Conservation (phyloP, 2,113 vertebrate genomes). For the Hystrix brachyura region DNA sequence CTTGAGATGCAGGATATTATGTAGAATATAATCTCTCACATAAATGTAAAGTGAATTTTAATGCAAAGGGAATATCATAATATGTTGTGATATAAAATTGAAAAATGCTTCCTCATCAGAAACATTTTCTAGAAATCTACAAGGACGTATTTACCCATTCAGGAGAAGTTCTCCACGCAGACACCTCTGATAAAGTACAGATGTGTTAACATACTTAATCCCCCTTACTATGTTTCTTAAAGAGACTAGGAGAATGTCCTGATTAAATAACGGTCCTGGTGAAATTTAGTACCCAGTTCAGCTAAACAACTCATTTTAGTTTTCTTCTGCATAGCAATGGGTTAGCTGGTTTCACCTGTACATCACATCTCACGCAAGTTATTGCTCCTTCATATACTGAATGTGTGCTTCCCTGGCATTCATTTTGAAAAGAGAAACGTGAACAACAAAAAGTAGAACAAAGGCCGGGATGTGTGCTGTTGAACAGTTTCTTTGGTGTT, state of each 20-base stretch:
- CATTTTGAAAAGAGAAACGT: not conserved
- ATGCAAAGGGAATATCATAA: not conserved
- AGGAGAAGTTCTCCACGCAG: not conserved
- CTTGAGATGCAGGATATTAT: not conserved
- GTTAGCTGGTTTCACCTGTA: not conserved
- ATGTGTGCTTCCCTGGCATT: not conserved
- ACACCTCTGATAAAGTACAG: not conserved
- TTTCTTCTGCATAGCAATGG: not conserved
- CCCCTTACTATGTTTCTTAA: not conserved
- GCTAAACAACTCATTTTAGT: slow-evolving; percentile 23
- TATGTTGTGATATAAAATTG: not conserved
- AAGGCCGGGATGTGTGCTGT: not conserved
- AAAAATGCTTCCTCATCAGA: not conserved
- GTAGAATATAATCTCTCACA: not conserved
- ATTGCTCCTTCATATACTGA: not conserved
- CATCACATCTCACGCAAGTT: not conserved
- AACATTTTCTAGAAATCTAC: not conserved
- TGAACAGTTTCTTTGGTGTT: slow-evolving; percentile 26
- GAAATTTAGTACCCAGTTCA: not conserved
- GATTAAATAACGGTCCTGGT: not conserved
- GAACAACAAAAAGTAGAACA: not conserved
- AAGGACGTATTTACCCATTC: not conserved
- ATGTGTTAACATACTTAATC: not conserved
- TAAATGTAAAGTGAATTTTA: not conserved
- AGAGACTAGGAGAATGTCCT: not conserved